A percentile compares a stretch with the other conserved stretches of the same genome.
These are phyloP conservation scores for Botia almorhae DNA, from an alignment of 2,797 vertebrate genomes.

Conservation along the genomic window DNA sequence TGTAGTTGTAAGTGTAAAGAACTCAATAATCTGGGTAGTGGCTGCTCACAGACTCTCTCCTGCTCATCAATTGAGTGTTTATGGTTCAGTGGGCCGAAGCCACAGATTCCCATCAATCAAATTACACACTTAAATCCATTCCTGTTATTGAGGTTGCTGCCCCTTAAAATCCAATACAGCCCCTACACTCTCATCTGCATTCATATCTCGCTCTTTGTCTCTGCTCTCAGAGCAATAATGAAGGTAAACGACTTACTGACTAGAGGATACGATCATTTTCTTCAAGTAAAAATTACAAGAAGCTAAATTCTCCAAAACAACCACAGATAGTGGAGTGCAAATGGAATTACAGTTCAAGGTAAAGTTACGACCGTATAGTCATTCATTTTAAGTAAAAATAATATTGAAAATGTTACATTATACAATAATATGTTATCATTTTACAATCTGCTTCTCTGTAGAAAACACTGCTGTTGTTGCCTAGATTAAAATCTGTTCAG, in stretches of 20 bases:
- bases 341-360: no score
- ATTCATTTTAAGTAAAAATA: no score
- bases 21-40: conserved; percentile 33
- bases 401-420: no score
- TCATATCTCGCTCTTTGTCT: conserved; percentile 30
- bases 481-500: no score
- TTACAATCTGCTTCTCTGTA: no score
- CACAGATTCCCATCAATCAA: conserved; percentile 71
- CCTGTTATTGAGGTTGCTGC: conserved; percentile 70
- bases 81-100: conserved; percentile 72
- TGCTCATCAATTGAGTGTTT: conserved; percentile 78
- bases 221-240: not conserved
- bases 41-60: conserved; percentile 56
- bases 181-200: conserved; percentile 60
- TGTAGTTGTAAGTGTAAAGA: not conserved
- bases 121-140: conserved; percentile 73
- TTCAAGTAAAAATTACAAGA: no score
- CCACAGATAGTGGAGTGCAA: no score
- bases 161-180: conserved; percentile 71
- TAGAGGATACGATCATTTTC: not conserved
- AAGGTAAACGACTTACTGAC: conserved; percentile 9
- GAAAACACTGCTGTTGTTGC: no score
- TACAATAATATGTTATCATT: no score
- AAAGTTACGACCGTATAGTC: no score
- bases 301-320: no score